Conservation (phyloP, 2,113 vertebrate species). For the Lynx canadensis region DNA sequence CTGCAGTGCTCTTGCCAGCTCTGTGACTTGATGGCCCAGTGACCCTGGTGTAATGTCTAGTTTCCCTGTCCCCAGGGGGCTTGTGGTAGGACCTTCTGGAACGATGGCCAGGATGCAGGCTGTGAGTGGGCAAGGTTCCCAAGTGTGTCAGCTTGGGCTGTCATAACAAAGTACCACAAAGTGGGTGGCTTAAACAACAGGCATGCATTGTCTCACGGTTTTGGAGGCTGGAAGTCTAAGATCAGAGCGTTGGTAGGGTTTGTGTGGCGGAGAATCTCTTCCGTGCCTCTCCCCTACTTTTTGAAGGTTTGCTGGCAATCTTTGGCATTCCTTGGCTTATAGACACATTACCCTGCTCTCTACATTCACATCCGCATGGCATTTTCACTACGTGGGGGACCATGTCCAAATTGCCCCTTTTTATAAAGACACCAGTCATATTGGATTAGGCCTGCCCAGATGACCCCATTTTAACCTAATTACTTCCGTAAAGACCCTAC, state of each 20-base stretch:
- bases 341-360: background rate
- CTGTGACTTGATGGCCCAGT: background rate
- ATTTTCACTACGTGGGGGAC: background rate
- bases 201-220: background rate
- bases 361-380: background rate
- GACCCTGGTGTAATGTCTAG: background rate
- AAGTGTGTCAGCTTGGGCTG: background rate
- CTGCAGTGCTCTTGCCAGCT: background rate
- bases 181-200: background rate
- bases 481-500: background rate
- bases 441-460: background rate
- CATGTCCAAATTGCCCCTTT: background rate
- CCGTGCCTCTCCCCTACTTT: background rate
- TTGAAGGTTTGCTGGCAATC: background rate
- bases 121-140: fast-evolving
- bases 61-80: background rate
- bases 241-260: background rate
- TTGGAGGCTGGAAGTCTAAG: background rate
- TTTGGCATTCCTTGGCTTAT: background rate
- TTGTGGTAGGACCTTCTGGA: background rate
- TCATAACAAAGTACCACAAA: background rate
- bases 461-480: background rate
- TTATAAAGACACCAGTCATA: background rate
- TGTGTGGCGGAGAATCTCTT: background rate
- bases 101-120: background rate